These are phyloP conservation scores for Sympetrum striolatum DNA, from an alignment of 2,888 invertebrate genomes.

Conservation along the genomic window DNA sequence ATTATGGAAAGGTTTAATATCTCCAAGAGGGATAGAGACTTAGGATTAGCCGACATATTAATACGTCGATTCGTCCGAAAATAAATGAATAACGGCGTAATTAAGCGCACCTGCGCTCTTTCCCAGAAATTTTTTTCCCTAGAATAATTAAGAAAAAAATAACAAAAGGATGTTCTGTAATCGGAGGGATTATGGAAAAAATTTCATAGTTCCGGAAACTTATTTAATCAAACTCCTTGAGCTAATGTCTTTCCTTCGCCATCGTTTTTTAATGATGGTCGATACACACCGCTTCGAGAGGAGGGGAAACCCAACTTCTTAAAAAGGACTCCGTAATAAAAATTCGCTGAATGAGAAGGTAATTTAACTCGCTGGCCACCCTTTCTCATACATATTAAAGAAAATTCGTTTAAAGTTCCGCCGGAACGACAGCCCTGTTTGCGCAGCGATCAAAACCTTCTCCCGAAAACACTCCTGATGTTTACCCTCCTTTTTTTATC, in stretches of 20 bases:
- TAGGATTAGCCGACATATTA: no score
- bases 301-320: neutral
- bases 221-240: neutral
- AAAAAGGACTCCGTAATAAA: neutral
- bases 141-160: neutral
- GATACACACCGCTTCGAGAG: neutral
- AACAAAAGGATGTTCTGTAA: neutral
- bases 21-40: no score
- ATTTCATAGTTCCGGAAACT: neutral
- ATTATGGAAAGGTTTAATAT: no score
- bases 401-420: neutral
- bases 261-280: neutral
- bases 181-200: neutral
- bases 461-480: neutral
- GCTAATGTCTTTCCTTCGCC: neutral
- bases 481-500: neutral
- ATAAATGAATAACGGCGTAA: neutral
- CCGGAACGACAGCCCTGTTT: neutral
- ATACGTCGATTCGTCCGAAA: no score
- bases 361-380: neutral
- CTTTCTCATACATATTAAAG: neutral
- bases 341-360: neutral
- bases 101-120: neutral
- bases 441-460: neutral
- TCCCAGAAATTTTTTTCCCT: neutral